phyloP scores from a whole-genome alignment of 2,797 vertebrate genomes.

The Sebastolobus altivelis region DNA sequence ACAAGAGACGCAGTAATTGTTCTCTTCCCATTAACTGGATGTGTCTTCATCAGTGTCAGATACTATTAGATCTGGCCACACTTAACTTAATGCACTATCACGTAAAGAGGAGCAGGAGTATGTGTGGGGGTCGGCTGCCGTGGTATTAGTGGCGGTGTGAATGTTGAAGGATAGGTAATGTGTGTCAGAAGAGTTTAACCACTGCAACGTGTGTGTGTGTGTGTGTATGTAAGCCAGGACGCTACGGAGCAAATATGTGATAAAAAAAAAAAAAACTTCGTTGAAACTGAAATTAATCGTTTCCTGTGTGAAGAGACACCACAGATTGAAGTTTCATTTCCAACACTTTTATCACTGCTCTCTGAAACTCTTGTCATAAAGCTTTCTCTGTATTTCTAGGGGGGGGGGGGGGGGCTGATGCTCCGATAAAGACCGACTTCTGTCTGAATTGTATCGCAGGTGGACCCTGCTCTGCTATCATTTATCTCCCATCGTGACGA shows the following conservation, averaged over 20 bases:
- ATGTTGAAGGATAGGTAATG: neutral
- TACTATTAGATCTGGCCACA: conserved; percentile 42
- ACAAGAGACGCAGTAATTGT: conserved; percentile 38
- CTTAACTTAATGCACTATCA: conserved; percentile 23
- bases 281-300: neutral
- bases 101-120: neutral
- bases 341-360: neutral
- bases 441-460: conserved; percentile 5
- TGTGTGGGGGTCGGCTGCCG: neutral
- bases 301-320: neutral
- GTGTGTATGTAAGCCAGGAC: neutral
- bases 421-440: neutral
- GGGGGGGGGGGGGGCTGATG: neutral
- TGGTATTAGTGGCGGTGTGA: conserved; percentile 2
- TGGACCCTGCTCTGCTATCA: neutral
- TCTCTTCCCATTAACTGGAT: conserved; percentile 49
- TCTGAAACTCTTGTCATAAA: neutral
- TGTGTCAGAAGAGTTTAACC: neutral
- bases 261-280: neutral
- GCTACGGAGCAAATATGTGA: neutral
- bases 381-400: neutral
- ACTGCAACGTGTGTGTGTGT: neutral
- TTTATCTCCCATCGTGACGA: neutral
- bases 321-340: neutral
- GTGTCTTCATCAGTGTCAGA: conserved; percentile 67